Evolutionary conservation across 2,113 vertebrate genomes (phyloP).

Genomic region (Lagopus leucura): DNA sequence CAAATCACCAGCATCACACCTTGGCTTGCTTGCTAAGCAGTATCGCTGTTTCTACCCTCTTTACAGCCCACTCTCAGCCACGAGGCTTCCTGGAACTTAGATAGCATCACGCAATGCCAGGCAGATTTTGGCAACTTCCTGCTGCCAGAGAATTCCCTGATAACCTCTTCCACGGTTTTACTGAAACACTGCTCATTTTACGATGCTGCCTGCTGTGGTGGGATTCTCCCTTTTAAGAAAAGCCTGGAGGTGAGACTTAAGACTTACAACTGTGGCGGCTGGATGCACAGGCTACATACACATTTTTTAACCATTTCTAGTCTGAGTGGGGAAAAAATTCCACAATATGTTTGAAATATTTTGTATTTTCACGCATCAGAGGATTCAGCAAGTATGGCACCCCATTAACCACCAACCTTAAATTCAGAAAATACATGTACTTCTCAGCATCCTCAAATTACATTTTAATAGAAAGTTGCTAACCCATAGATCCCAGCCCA

Average conservation of each 20-base stretch:
- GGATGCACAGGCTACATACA: not conserved
- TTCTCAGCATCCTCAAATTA: not conserved
- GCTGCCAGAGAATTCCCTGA: not conserved
- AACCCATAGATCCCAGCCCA: not conserved
- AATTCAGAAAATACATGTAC: not conserved
- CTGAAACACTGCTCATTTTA: not conserved
- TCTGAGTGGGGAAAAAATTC: not conserved
- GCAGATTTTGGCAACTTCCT: not conserved
- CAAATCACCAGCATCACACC: not conserved
- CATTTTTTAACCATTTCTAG: not conserved
- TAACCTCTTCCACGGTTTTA: not conserved
- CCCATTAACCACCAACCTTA: not conserved
- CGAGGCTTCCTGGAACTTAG: accelerated
- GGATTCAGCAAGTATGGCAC: not conserved
- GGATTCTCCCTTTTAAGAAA: not conserved
- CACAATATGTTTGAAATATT: not conserved
- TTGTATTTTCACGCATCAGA: not conserved
- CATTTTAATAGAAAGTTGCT: not conserved
- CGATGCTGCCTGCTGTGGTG: not conserved
- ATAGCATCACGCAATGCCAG: not conserved
- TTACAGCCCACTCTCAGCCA: not conserved
- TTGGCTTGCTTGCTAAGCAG: not conserved
- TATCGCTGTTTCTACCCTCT: not conserved
- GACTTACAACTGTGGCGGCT: not conserved
- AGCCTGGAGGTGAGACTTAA: not conserved